phyloP scores from a whole-genome alignment of 2,113 vertebrate species.

The Pedionomus torquatus region DNA sequence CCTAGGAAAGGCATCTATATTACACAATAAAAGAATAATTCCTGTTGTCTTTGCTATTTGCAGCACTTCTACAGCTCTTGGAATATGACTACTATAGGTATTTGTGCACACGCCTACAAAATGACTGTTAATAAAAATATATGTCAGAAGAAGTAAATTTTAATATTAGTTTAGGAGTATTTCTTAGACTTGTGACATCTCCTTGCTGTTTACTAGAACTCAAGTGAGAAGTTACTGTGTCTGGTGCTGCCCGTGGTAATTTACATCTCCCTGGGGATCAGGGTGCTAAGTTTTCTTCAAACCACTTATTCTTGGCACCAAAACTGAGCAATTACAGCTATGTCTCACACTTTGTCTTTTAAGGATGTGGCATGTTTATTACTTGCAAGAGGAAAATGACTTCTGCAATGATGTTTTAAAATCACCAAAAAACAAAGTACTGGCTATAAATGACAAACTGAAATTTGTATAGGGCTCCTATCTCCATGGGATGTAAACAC shows the following conservation, averaged over 20 bases:
- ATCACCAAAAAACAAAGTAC: background rate
- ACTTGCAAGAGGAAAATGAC: constrained; percentile 17
- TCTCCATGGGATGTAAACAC: background rate
- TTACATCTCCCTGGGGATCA: constrained; percentile 11
- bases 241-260: background rate
- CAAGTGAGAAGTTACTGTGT: background rate
- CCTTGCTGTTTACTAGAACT: background rate
- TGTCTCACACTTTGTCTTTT: constrained; percentile 27
- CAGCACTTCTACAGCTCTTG: background rate
- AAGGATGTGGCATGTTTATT: constrained; percentile 41
- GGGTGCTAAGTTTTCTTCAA: constrained; percentile 34
- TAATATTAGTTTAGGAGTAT: background rate
- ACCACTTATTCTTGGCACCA: constrained; percentile 28
- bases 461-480: background rate
- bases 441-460: background rate
- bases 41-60: background rate
- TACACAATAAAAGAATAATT: background rate
- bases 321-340: constrained; percentile 15
- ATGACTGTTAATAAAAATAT: background rate
- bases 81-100: background rate
- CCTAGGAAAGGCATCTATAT: background rate
- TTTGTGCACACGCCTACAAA: background rate
- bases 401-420: constrained; percentile 10
- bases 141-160: background rate
- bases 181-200: background rate